Evolutionary conservation across 2,113 vertebrate species (phyloP).

Genomic region (Orycteropus afer): DNA sequence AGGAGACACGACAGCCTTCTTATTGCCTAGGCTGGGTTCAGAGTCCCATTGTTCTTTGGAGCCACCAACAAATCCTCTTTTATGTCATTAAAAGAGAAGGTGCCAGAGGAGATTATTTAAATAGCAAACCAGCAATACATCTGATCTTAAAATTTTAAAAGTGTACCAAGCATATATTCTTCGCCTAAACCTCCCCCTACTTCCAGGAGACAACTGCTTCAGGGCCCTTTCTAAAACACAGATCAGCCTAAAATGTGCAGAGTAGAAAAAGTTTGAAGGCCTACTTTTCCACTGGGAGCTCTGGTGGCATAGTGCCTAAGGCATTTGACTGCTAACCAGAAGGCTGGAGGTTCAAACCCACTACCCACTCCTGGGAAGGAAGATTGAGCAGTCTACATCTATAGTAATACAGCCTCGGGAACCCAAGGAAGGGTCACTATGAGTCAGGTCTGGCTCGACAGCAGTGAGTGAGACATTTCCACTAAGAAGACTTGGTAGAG

Average conservation of each 20-base stretch:
- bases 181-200: background rate
- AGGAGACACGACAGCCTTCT: background rate
- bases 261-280: background rate
- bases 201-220: background rate
- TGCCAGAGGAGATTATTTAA: conserved; percentile 14
- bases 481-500: too few species aligned
- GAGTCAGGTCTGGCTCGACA: too few species aligned
- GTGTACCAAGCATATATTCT: background rate
- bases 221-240: background rate
- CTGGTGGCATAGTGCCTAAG: too few species aligned
- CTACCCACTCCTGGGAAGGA: too few species aligned
- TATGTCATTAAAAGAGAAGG: background rate
- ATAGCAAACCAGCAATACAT: background rate
- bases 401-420: too few species aligned
- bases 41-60: background rate
- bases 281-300: background rate
- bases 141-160: background rate
- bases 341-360: too few species aligned
- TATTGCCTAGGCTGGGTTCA: background rate
- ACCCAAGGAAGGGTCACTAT: too few species aligned
- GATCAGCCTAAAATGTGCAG: background rate
- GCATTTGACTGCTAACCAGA: too few species aligned
- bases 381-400: too few species aligned
- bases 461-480: too few species aligned
- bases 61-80: background rate